These are phyloP conservation scores for Irena cyanogastra DNA, from an alignment of 2,113 vertebrate species.

Conservation along the genomic window DNA sequence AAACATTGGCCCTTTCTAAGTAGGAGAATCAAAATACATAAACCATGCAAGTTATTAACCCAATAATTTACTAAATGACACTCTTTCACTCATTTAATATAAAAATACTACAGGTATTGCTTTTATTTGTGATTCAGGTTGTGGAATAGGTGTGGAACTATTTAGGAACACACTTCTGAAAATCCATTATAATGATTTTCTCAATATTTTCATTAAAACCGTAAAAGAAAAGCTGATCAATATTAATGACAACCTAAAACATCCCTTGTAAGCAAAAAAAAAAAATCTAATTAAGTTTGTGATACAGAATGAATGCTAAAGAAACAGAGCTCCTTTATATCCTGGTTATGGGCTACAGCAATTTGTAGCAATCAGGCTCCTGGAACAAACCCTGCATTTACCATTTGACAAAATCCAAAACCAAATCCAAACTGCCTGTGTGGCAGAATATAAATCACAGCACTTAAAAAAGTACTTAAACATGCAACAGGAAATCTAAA, in stretches of 20 bases:
- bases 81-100: background rate
- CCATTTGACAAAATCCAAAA: constrained; percentile 52
- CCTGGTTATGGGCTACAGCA: constrained; percentile 8
- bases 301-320: background rate
- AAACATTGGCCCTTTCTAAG: background rate
- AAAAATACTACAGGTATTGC: background rate
- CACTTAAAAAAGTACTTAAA: background rate
- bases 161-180: background rate
- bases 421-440: constrained; percentile 55
- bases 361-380: constrained; percentile 22
- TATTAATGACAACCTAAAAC: background rate
- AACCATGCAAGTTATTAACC: background rate
- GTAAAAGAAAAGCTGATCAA: background rate
- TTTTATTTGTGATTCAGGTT: background rate
- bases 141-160: too few relatives aligned
- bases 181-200: background rate
- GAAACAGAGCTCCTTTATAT: background rate
- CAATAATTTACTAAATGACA: background rate
- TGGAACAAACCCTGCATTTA: constrained; percentile 53
- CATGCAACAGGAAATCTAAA: background rate
- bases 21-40: background rate
- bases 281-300: background rate
- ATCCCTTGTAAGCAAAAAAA: background rate
- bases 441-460: constrained; percentile 23
- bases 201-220: background rate